Evolutionary conservation across 1,140 invertebrate genomes (phyloP), one percentile per base, ranked within the genome.

Genomic region (Apis florea): DNA sequence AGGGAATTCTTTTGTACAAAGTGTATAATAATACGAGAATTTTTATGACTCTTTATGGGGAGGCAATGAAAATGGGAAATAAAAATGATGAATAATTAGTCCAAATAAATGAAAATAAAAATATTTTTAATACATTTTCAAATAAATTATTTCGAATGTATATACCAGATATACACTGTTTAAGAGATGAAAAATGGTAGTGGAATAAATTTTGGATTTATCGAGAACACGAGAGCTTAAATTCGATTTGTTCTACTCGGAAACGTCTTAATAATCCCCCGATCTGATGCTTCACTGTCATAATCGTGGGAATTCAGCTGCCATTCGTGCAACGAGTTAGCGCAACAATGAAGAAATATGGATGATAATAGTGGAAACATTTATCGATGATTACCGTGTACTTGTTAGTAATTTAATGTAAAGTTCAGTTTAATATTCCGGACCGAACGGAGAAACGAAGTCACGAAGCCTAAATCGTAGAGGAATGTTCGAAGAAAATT

Each of bases 171-270:
- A 40, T 6, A 40, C 31, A 40, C 31, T 3, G 31, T 53, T 40
- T 10, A 2, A 17, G 24, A 19, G 40, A n/a, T n/a, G n/a, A 11
- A 73, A 13, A 3, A 19, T 56, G n/a, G 12, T 10, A 51, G 19
- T 15, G 1, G 1, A 17, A 19, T 49, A 70, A 78, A 26, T 51
- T 26, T 9, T 5, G 4, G 5, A 54, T 40, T n/a, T n/a, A 19
- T 49, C 21, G 40, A 51, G 26, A 15, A 9, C 24, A 54, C 0
- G 59, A 54, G 31, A 2, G 68, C 15, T 61, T 21, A 64, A 72
- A 72, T 26, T n/a, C 26, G 21, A 8, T 61, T 63, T 63, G 68
- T 47, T 71, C 77, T 79, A 79, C 68, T 79, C 72, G 15, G 47
- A 19, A 72, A 11, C 13, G 49, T 47, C 26, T 40, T 40, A 40